Conservation (phyloP, 2,888 invertebrate species). For the Pinctada fucata region DNA sequence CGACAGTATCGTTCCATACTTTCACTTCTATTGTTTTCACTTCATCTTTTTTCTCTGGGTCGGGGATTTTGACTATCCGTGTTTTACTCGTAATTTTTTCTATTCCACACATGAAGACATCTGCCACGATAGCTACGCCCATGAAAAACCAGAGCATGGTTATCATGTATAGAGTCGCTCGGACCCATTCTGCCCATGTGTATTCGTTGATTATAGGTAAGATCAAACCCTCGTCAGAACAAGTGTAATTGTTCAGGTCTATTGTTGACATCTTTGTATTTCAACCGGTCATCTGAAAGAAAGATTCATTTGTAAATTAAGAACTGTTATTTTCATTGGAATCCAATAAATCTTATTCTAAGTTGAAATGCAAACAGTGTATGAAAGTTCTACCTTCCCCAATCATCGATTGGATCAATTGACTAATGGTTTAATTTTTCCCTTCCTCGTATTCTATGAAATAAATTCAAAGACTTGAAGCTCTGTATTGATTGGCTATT, state of each 20-base stretch:
- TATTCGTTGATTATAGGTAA: conserved; percentile 78
- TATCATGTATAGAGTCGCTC: conserved; percentile 78
- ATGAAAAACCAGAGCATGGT: conserved; percentile 80
- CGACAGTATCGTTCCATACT: conserved; percentile 81
- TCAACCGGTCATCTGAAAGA: not conserved
- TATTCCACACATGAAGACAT: conserved; percentile 81
- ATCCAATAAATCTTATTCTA: not conserved
- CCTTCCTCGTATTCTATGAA: not conserved
- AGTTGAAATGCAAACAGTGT: not conserved
- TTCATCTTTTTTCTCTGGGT: conserved; percentile 57
- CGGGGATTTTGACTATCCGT: conserved; percentile 75
- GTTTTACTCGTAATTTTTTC: conserved; percentile 81
- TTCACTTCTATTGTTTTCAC: conserved; percentile 79
- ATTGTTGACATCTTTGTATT: conserved; percentile 27
- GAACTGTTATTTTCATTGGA: not conserved
- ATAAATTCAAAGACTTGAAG: not conserved
- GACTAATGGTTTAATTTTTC: not conserved
- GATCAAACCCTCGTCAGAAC: conserved; percentile 74
- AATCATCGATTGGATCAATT: not conserved
- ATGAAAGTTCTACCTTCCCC: conserved; percentile 1
- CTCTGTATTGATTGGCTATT: not conserved
- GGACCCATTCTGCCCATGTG: conserved; percentile 77
- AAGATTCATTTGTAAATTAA: no score
- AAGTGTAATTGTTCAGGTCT: conserved; percentile 56
- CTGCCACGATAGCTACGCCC: conserved; percentile 81